Evolutionary conservation across 2,113 vertebrate species (phyloP), one percentile per base, ranked within the genome.

Genomic region (Phaethornis superciliosus): DNA sequence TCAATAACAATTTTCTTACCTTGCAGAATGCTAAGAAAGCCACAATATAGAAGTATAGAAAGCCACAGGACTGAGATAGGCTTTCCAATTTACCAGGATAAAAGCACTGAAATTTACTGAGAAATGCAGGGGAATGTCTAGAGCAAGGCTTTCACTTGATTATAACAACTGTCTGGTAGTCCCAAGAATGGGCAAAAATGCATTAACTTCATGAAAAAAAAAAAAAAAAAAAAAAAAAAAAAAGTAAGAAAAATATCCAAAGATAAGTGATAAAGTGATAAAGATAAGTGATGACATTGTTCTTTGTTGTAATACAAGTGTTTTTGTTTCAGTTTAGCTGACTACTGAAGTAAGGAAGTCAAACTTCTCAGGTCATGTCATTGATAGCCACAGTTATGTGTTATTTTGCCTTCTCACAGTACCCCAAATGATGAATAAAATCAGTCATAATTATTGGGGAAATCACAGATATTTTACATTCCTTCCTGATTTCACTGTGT

Each of bases 1-100:
- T 33, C 7, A 63, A 27, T 35, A 90, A 28, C 49, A 77, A 88
- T 80, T 79, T 88, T 35, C 80, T 85, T 80, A 77, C 14, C 30
- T 63, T 83, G 59, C 27, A 85, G 63, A 74, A 74, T 62, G 22
- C 11, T 40, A 40, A 40, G 40, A 40, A 40, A 40, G 40, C 40
- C 40, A 40, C 40, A 72, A 52, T 10, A 5, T 23, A 33, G 79
- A 75, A 6, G 13, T 49, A 22, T n/a, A 56, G 27, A 52, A 72
- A 46, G 30, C 26, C 46, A 62, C 23, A 62, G 33, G 22, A 67
- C 51, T 71, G 37, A 47, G 32, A 63, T 0, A 69, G 55, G 52
- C 10, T 47, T 93, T 68, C 8, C 9, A 22, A 44, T 72, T 51
- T 63, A 28, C 28, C 20, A 42, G 23, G 23, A 7, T 51, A 70